Percentiles rank a stretch among this genome's conserved stretches.
These are phyloP conservation scores for Ceratotherium simum DNA, from an alignment of 2,113 vertebrate genomes.

Conservation along the genomic window DNA sequence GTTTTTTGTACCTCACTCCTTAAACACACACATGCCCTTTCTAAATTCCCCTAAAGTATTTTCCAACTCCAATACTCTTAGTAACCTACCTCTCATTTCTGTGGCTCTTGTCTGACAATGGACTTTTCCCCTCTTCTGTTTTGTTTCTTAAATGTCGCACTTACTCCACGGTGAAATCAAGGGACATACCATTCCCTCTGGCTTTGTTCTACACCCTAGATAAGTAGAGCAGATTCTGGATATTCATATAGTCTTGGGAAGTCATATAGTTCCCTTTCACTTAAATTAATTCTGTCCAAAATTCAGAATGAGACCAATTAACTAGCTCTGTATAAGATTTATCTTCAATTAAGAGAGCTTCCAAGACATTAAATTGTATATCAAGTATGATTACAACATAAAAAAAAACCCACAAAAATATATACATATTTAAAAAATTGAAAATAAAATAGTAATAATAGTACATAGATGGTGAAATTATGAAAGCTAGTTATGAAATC, in stretches of 20 bases:
- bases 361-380: neutral
- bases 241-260: neutral
- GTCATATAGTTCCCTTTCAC: neutral
- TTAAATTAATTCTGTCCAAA: conserved; percentile 25
- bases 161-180: neutral
- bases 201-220: neutral
- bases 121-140: neutral
- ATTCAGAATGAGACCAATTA: conserved; percentile 10
- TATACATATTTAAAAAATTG: neutral
- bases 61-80: neutral
- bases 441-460: conserved; percentile 19
- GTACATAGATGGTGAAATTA: neutral
- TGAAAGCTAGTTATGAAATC: neutral
- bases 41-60: neutral
- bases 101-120: neutral
- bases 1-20: neutral
- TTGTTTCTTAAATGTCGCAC: neutral
- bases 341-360: neutral
- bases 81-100: neutral
- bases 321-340: neutral
- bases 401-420: neutral
- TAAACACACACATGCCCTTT: neutral
- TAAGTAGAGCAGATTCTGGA: neutral
- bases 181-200: neutral
- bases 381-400: neutral